Evolutionary conservation across 2,113 vertebrate genomes (phyloP), one percentile per base, ranked within the genome.

Genomic region (Fulica atra): DNA sequence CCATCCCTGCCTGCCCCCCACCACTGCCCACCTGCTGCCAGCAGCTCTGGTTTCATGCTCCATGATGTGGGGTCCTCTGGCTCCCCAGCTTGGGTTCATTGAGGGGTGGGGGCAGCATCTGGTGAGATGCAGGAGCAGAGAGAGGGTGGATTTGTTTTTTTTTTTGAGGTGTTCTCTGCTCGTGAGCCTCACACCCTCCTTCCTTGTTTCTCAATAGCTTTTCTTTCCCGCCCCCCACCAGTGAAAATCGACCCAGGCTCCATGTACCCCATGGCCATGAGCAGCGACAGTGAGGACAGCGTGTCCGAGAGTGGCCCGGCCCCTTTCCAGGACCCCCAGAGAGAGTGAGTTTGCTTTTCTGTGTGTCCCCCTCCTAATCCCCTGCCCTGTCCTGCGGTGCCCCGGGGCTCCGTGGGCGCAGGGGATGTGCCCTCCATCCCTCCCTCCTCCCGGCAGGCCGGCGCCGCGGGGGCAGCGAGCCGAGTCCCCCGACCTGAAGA

Each of bases 401-500:
- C 69, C 94, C 85, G 2, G 96, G 35, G 42, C 18, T 4, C 36
- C 0, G 0, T 21, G 72, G 63, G 10, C 2, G 7, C 0, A 0
- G 16, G 53, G 74, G 28, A n/a, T 1, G 0, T 63, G 23, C 24
- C 61, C 80, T 88, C 13, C 59, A 91, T 86, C 80, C 48, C 33
- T 80, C 80, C 42, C 38, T 86, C 33, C 54, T 77, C 50, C 38
- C 0, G 0, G 11, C 94, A 95, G 95, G 89, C 89, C 92, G 0
- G 71, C 33, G 0, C 6, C 36, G 0, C 72, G 89, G 72, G 95
- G 92, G 1, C 89, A 80, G 59, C 74, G 92, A 14, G 89, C 87
- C 0, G 99, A 99, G 18, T 99, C 99, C 4, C 98, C 99, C 0
- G 99, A 99, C 92, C 95, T 99, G 93, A 99, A 99, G 97, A 98